Conservation (phyloP, 2,797 vertebrate species). For the Argentina silus region DNA sequence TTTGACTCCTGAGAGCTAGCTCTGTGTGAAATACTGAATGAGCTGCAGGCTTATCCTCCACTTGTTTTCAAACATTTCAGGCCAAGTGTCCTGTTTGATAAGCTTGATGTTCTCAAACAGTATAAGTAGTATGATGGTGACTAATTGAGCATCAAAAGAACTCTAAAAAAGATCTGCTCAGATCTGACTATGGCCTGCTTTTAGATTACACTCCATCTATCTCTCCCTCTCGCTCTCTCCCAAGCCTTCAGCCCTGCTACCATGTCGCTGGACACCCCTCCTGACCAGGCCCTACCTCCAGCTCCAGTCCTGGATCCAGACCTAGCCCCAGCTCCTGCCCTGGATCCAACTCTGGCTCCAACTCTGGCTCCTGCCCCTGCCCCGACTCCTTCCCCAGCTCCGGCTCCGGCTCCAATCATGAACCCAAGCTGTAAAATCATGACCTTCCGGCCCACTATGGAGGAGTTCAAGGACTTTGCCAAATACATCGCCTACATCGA, state of each 20-base stretch:
- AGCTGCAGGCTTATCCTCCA: too few relatives aligned
- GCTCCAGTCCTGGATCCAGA: slow-evolving; percentile 38
- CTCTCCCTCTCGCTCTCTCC: slow-evolving; percentile 3
- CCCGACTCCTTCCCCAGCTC: slow-evolving; percentile 61
- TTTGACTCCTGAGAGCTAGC: too few relatives aligned
- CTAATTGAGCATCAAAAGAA: too few relatives aligned
- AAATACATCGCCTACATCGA: slow-evolving; percentile 93
- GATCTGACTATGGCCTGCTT: background rate
- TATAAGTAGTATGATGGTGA: too few relatives aligned
- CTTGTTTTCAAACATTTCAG: too few relatives aligned
- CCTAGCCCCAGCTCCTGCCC: background rate
- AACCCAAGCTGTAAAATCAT: slow-evolving; percentile 96
- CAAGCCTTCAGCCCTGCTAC: slow-evolving; percentile 67
- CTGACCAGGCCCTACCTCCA: slow-evolving; percentile 23
- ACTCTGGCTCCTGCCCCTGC: background rate
- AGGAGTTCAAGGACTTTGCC: slow-evolving; percentile 93
- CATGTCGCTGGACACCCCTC: slow-evolving; percentile 45
- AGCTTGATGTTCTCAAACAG: too few relatives aligned
- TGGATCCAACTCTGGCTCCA: background rate
- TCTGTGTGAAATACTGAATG: too few relatives aligned
- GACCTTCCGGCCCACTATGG: slow-evolving; percentile 93
- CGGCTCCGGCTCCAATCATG: slow-evolving; percentile 70
- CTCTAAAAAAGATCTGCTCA: too few relatives aligned
- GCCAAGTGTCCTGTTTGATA: too few relatives aligned
- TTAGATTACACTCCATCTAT: too few relatives aligned